These are phyloP conservation scores for Xyrauchen texanus DNA, from an alignment of 2,113 vertebrate genomes.

Conservation along the genomic window DNA sequence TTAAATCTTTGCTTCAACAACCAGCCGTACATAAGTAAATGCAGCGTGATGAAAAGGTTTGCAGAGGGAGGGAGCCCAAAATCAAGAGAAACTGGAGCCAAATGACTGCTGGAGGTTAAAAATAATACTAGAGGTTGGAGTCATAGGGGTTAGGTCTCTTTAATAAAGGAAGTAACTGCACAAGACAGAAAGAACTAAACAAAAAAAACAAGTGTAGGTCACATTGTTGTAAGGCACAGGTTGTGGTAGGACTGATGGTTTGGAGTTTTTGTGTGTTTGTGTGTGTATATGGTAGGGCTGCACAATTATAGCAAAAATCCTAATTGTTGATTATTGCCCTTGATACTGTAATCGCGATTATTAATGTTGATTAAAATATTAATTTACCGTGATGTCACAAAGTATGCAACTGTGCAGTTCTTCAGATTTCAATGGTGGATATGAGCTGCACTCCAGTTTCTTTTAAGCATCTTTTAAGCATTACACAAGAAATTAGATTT, in stretches of 20 bases:
- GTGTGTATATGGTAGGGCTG: constrained; percentile 55
- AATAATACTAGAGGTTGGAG: constrained; percentile 77
- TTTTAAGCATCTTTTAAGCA: no score
- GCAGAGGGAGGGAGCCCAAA: constrained; percentile 59
- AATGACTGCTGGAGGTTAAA: constrained; percentile 77
- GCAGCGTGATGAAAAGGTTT: constrained; percentile 72
- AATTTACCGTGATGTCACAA: no score
- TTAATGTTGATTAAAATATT: no score
- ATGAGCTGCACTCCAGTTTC: no score
- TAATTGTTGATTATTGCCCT: no score
- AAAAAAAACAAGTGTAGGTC: constrained; percentile 62
- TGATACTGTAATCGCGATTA: no score
- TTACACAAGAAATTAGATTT: no score
- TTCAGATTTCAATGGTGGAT: no score
- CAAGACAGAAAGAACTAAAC: constrained; percentile 51
- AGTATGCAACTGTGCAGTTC: no score
- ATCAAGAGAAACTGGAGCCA: constrained; percentile 78
- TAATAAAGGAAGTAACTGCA: constrained; percentile 75
- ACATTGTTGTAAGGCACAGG: constrained; percentile 68
- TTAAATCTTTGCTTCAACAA: constrained; percentile 76
- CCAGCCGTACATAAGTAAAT: constrained; percentile 61
- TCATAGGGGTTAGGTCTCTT: constrained; percentile 62
- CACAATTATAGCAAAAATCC: not conserved
- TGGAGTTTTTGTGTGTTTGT: constrained; percentile 52
- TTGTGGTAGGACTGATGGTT: constrained; percentile 64